Evolutionary conservation across 2,888 invertebrate genomes (phyloP), one percentile per base, ranked within the genome.

Genomic region (Phanerotoma sp.): DNA sequence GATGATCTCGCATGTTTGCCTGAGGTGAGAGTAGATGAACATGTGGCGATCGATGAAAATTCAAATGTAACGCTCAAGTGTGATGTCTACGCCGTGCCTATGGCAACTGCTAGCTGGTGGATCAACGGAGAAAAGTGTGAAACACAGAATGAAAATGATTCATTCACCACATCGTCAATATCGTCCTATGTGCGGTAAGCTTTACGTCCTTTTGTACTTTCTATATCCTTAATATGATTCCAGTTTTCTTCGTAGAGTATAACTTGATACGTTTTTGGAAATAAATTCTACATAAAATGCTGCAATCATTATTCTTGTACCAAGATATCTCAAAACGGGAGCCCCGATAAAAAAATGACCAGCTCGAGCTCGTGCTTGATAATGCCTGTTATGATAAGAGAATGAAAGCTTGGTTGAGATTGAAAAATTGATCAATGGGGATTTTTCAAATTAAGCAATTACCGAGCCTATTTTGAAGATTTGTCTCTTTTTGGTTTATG

Each of bases 1-100:
- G 81, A 82, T 57, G 91, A 93, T 60, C 80, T 93, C 56, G 93
- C 93, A 10, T 93, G 93, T 73, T 74, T 89, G 62, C 93, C 93
- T 1, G 87, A 87, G 77, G 83, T 85, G 33, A 89, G 88, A 9
- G 86, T 89, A 4, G 86, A 87, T 0, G 82, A 89, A 48, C 87
- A 86, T 68, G 79, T 91, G 62, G 91, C 93, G 75, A 84, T 90
- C 38, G 86, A 86, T 58, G 86, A 89, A 69, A 91, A 91, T 0
- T 87, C 87, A 64, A 93, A 93, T 73, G 85, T 92, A 46, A 90
- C 91, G 13, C 79, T 93, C 40, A 82, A 86, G 63, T 93, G 93
- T 75, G 83, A 87, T 70, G 89, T 93, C 25, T 86, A 87, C 59
- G 90, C 93, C 30, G 83, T 89, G 52, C 93, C 93, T 0, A 88